phyloP scores from a whole-genome alignment of 2,888 invertebrate genomes.

The Macrosiphum euphorbiae region DNA sequence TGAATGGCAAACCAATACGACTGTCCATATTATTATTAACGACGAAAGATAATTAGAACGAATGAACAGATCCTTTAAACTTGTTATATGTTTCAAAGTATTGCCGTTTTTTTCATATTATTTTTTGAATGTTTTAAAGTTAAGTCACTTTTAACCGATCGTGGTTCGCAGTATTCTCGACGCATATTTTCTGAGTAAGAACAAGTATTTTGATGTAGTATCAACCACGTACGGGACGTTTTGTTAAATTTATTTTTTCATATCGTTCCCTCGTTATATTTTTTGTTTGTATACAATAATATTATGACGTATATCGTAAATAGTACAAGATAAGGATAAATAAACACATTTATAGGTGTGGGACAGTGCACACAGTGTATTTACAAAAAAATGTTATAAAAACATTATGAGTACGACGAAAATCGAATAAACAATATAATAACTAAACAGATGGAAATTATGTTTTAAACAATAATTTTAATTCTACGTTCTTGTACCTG shows the following conservation, averaged over 20 bases:
- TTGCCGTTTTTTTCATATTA: neutral
- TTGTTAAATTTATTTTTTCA: neutral
- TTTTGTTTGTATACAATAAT: neutral
- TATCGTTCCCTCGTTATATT: neutral
- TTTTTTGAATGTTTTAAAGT: neutral
- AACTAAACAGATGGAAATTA: neutral
- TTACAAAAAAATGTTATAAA: neutral
- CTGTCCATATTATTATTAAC: neutral
- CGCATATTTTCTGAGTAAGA: neutral
- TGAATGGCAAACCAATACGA: neutral
- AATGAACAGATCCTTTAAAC: neutral
- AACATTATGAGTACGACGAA: neutral
- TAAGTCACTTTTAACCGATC: neutral
- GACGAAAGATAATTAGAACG: neutral
- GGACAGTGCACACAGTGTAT: neutral
- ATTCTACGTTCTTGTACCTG: neutral
- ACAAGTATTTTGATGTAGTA: neutral
- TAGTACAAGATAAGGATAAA: neutral
- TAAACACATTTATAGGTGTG: neutral
- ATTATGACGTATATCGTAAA: neutral
- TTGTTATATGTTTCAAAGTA: neutral
- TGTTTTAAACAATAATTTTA: neutral
- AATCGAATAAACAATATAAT: neutral
- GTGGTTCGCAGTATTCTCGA: neutral
- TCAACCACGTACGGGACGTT: neutral